A percentile compares a stretch with the other conserved stretches of the same genome.
Conservation (phyloP, 1,140 invertebrate species). For the Catajapyx aquilonaris region DNA sequence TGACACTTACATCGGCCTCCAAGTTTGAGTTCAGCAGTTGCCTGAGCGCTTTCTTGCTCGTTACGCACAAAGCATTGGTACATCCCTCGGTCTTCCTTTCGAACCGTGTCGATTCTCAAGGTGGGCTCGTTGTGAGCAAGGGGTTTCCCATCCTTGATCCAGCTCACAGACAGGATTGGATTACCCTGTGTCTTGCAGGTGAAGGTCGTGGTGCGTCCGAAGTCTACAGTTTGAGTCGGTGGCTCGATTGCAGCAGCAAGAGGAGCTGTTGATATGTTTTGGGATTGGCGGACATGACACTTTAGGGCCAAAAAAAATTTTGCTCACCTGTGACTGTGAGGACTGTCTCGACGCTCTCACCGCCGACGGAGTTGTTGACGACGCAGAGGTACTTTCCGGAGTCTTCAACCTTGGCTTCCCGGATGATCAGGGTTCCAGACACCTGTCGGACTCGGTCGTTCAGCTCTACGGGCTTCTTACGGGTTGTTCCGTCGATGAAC, state of each 20-base stretch:
- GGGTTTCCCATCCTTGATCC: slow-evolving; percentile 79
- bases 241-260: slow-evolving; percentile 71
- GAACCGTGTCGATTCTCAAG: slow-evolving; percentile 67
- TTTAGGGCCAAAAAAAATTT: slow-evolving; percentile 1
- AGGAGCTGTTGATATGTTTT: too few relatives aligned
- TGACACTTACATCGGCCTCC: slow-evolving; percentile 65
- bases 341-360: slow-evolving; percentile 77
- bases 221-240: slow-evolving; percentile 73
- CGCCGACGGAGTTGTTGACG: slow-evolving; percentile 81
- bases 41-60: slow-evolving; percentile 81
- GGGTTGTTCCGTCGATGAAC: slow-evolving; percentile 61
- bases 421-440: slow-evolving; percentile 81
- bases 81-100: slow-evolving; percentile 91
- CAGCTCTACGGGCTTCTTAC: slow-evolving; percentile 60
- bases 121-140: slow-evolving; percentile 48
- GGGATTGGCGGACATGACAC: not conserved
- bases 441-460: slow-evolving; percentile 77
- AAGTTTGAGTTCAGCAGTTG: slow-evolving; percentile 74
- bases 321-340: slow-evolving; percentile 64
- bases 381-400: slow-evolving; percentile 86
- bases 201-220: slow-evolving; percentile 70
- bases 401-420: slow-evolving; percentile 71
- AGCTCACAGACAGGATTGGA: slow-evolving; percentile 67
- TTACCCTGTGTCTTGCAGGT: slow-evolving; percentile 78
- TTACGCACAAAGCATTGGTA: slow-evolving; percentile 91